These are phyloP conservation scores for Cyprinella venusta DNA, from an alignment of 2,797 vertebrate species.

Conservation along the genomic window DNA sequence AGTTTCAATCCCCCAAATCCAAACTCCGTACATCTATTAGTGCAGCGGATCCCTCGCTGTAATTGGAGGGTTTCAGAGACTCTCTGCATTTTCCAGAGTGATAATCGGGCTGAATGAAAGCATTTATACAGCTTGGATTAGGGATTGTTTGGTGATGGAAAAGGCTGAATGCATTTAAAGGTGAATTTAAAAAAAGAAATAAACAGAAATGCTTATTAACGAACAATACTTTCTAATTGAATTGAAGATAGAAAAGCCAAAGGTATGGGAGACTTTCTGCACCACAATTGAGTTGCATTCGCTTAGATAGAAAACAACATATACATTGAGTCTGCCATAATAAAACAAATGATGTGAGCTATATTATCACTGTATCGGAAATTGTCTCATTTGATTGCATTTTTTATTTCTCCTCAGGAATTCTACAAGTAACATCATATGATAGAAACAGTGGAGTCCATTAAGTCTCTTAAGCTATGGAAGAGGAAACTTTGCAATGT, in stretches of 20 bases:
- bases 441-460: background rate
- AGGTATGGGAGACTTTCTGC: conserved; percentile 47
- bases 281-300: conserved; percentile 71
- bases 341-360: background rate
- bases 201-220: background rate
- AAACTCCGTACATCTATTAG: conserved; percentile 40
- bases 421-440: background rate
- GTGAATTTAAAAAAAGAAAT: background rate
- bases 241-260: background rate
- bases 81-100: background rate
- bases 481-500: background rate
- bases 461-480: background rate
- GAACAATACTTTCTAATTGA: background rate
- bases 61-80: conserved; percentile 48
- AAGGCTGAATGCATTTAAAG: background rate
- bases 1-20: conserved; percentile 50
- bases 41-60: conserved; percentile 28
- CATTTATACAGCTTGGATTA: conserved; percentile 28
- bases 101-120: conserved; percentile 2
- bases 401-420: background rate
- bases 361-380: background rate
- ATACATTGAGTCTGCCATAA: background rate
- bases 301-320: conserved; percentile 62
- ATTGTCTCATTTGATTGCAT: background rate
- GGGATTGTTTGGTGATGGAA: conserved; percentile 14